Percentiles rank a stretch among this genome's conserved stretches.
These are phyloP conservation scores for Scomber japonicus DNA, from an alignment of 2,113 vertebrate genomes.

Conservation along the genomic window DNA sequence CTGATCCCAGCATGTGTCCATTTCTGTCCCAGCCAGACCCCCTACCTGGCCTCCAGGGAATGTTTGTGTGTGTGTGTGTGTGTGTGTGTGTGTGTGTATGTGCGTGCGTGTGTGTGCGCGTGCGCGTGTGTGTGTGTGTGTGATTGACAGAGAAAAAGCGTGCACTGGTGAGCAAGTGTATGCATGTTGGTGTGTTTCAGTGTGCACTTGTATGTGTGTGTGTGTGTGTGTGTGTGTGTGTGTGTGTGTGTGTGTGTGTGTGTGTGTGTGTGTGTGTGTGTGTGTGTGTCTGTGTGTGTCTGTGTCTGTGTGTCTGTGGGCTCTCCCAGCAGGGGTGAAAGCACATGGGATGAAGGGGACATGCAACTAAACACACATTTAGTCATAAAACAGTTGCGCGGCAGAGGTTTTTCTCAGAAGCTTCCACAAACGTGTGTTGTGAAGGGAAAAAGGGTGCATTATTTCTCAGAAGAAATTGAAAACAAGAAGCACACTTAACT, in stretches of 20 bases:
- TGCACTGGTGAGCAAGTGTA: constrained; percentile 47
- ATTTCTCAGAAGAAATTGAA: constrained; percentile 53
- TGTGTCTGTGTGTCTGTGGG: constrained; percentile 36
- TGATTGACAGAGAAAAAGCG: constrained; percentile 34
- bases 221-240: constrained; percentile 19
- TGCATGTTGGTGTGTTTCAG: constrained; percentile 29
- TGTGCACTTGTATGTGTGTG: constrained; percentile 20
- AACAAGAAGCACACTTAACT: constrained; percentile 17
- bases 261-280: constrained; percentile 22
- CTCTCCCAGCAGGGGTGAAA: constrained; percentile 67
- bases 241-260: constrained; percentile 28
- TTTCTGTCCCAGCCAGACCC: constrained; percentile 71
- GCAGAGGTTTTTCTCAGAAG: constrained; percentile 67
- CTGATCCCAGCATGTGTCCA: constrained; percentile 77
- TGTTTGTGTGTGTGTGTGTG: constrained; percentile 43
- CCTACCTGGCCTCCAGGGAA: constrained; percentile 65
- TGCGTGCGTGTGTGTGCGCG: constrained; percentile 25
- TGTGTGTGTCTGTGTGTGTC: constrained; percentile 12
- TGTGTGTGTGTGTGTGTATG: constrained; percentile 26
- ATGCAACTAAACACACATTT: constrained; percentile 66
- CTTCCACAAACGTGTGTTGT: constrained; percentile 43
- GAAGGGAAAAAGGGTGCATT: constrained; percentile 17
- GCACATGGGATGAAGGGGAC: constrained; percentile 68
- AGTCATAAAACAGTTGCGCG: constrained; percentile 52
- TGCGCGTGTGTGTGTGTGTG: constrained; percentile 18